Evolutionary conservation across 2,888 invertebrate genomes (phyloP).

Genomic region (Nezara viridula): DNA sequence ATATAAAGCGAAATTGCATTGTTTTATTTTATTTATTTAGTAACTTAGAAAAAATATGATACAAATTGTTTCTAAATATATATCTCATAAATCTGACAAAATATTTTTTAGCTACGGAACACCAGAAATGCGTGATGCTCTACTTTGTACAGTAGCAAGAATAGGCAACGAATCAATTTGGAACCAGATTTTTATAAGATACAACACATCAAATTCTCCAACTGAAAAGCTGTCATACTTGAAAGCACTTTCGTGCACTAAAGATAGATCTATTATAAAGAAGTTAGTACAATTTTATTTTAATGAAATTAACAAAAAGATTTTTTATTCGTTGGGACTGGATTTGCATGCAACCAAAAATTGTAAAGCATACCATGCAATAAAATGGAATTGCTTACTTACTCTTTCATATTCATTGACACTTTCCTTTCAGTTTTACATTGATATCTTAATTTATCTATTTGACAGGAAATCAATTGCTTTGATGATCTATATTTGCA

Average conservation of each 20-base stretch:
- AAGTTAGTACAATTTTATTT: background rate
- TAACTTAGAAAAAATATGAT: background rate
- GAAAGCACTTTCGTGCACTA: conserved; percentile 51
- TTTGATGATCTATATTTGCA: no score
- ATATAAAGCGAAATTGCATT: no score
- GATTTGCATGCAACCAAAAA: background rate
- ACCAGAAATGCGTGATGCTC: conserved; percentile 52
- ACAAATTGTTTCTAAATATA: background rate
- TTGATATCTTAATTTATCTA: no score
- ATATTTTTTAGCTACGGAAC: conserved; percentile 10
- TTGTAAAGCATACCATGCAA: no score
- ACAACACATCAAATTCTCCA: conserved; percentile 1
- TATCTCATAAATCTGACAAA: background rate
- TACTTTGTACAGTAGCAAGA: conserved; percentile 17
- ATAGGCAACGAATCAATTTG: conserved; percentile 12
- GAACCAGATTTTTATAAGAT: conserved; percentile 26
- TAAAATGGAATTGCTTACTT: no score
- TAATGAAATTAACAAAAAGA: background rate
- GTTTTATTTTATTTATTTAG: no score
- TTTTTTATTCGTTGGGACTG: background rate
- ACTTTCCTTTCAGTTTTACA: no score
- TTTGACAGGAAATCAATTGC: no score
- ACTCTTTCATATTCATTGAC: no score
- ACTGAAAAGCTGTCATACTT: conserved; percentile 50
- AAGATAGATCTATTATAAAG: background rate